phyloP scores from a whole-genome alignment of 2,113 vertebrate species.

The Phrynosoma blainvillii region DNA sequence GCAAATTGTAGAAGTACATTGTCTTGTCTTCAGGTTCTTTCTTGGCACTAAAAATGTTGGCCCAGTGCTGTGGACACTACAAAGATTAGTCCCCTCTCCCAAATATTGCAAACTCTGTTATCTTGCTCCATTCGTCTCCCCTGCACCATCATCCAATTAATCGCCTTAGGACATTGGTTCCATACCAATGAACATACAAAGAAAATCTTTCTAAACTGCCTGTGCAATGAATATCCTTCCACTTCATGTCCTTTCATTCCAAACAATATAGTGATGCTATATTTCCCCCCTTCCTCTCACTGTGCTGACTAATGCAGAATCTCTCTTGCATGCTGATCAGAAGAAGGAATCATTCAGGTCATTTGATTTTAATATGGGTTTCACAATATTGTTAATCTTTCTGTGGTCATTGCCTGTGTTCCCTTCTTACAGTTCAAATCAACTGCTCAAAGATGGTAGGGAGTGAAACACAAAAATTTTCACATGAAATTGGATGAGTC shows the following conservation, averaged over 20 bases:
- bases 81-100: not conserved
- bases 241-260: not conserved
- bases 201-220: not conserved
- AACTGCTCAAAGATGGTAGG: not conserved
- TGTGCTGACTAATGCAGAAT: slow-evolving; percentile 31
- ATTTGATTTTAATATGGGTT: slow-evolving; percentile 26
- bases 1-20: not conserved
- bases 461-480: not conserved
- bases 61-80: no score
- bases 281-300: not conserved
- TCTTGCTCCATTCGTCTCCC: slow-evolving; percentile 22
- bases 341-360: slow-evolving; percentile 33
- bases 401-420: not conserved
- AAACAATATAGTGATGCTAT: slow-evolving; percentile 3
- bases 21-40: not conserved
- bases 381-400: slow-evolving; percentile 34
- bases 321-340: slow-evolving; percentile 29
- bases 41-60: not conserved
- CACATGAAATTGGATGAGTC: not conserved
- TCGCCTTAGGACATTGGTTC: slow-evolving; percentile 27
- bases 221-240: not conserved
- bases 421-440: not conserved
- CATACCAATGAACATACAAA: slow-evolving; percentile 21
- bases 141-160: slow-evolving; percentile 24
- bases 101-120: not conserved